A percentile compares a stretch with the other conserved stretches of the same genome.
These are phyloP conservation scores for Drosophila tropicalis DNA, from an alignment of 1,140 invertebrate species.

Conservation along the genomic window DNA sequence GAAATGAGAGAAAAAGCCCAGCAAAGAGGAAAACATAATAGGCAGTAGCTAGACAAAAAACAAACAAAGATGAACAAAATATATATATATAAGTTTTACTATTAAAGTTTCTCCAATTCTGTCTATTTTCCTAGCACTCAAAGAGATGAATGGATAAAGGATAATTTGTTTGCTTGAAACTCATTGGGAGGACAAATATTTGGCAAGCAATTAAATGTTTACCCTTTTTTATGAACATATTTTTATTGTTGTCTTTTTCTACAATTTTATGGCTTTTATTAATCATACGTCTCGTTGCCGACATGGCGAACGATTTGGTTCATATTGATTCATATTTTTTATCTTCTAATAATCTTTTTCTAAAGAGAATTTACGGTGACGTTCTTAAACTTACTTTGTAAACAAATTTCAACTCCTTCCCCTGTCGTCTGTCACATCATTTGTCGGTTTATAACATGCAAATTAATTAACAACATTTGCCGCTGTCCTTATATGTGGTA, in stretches of 20 bases:
- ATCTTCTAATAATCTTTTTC: too few relatives aligned
- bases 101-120: constrained; percentile 58
- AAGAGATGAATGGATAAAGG: constrained; percentile 16
- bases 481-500: constrained; percentile 31
- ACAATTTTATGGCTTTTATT: constrained; percentile 48
- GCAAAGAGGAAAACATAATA: constrained; percentile 3
- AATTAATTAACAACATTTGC: constrained; percentile 69
- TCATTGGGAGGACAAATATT: constrained; percentile 67
- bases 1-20: not conserved
- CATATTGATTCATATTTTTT: too few relatives aligned
- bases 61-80: constrained; percentile 8
- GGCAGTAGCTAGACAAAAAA: not conserved
- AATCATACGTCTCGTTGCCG: constrained; percentile 69
- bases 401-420: not conserved
- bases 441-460: constrained; percentile 42
- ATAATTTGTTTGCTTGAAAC: constrained; percentile 37
- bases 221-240: constrained; percentile 57
- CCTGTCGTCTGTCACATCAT: not conserved
- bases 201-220: constrained; percentile 71
- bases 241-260: constrained; percentile 2
- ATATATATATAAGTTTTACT: constrained; percentile 44
- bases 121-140: constrained; percentile 61
- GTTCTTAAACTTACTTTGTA: too few relatives aligned
- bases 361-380: too few relatives aligned
- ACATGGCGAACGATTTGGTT: too few relatives aligned